Evolutionary conservation across 2,888 invertebrate genomes (phyloP), one percentile per base, ranked within the genome.

Genomic region (Syritta pipiens): DNA sequence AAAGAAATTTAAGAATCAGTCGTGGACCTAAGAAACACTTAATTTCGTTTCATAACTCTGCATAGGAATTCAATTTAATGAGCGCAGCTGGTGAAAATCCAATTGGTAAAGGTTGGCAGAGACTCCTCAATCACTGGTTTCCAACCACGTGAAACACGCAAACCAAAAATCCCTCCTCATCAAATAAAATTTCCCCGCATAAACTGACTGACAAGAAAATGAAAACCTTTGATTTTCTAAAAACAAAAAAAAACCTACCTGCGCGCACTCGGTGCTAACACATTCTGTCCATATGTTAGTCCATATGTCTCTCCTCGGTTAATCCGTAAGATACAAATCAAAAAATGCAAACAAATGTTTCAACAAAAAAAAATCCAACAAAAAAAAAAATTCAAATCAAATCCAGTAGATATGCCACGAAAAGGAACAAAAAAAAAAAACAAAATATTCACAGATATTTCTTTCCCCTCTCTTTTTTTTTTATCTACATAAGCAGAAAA

Each of bases 241-340:
- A 10, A 55, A 19, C 4, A 35, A 1, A 44, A 22, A 37, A n/a
- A 12, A 6, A 40, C 9, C 74, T 79, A 79, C 79, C 79, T 79
- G 79, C 79, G 60, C 79, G 68, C 67, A 55, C n/a, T n/a, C n/a
- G n/a, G 67, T 79, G 67, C 68, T 79, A 79, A 74, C 79, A 79
- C 79, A 79, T 79, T 72, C 49, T 74, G 74, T 79, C 74, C 74
- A 74, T 72, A 79, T 74, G 79, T 79, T 62, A 79, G 79, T 67
- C 67, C 77, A 67, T 30, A 67, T 72, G 67, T 62, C 20, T 51
- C 9, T 32, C 37, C 49, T 30, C 55, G 62, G 62, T 74, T 79
- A 74, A 74, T 79, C 79, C 79, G 40, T 68, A 37, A 49, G 57
- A 74, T 62, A 60, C 67, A 74, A 59, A 57, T 22, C 67, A 30